These are phyloP conservation scores for Tenthredo amoena DNA, from an alignment of 2,888 invertebrate genomes.

Conservation along the genomic window DNA sequence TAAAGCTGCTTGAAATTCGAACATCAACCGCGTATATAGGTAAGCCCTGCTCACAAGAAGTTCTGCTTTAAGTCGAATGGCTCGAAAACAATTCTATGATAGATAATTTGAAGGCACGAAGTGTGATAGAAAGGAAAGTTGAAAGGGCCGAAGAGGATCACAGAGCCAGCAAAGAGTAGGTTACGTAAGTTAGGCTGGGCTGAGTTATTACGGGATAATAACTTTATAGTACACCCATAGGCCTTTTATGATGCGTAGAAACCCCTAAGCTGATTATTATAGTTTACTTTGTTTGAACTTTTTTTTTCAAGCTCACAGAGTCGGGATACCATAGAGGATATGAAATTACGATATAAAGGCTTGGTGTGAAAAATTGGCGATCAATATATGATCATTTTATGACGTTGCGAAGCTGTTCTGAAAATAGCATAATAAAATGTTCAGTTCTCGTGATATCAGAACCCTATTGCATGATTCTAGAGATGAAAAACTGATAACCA, in stretches of 20 bases:
- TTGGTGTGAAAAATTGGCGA: not conserved
- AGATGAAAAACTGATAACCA: not conserved
- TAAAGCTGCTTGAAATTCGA: not conserved
- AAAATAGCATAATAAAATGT: not conserved
- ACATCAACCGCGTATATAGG: not conserved
- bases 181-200: constrained; percentile 12
- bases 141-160: constrained; percentile 12
- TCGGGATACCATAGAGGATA: not conserved
- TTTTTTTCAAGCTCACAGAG: not conserved
- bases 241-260: constrained; percentile 8
- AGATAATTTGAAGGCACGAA: constrained; percentile 4
- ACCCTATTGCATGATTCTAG: not conserved
- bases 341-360: not conserved
- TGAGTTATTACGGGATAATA: constrained; percentile 31
- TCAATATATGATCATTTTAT: not conserved
- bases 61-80: constrained; percentile 29
- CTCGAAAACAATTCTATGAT: constrained; percentile 26
- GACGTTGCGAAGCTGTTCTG: not conserved
- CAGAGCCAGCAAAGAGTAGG: constrained; percentile 11
- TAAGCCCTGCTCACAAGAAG: constrained; percentile 35
- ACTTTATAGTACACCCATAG: not conserved
- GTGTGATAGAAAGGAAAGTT: not conserved
- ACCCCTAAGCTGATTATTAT: constrained; percentile 4
- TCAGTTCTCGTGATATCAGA: not conserved
- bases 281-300: not conserved